Evolutionary conservation across 1,140 invertebrate genomes (phyloP), one percentile per base, ranked within the genome.

Genomic region (Plectrocnemia conspersa): DNA sequence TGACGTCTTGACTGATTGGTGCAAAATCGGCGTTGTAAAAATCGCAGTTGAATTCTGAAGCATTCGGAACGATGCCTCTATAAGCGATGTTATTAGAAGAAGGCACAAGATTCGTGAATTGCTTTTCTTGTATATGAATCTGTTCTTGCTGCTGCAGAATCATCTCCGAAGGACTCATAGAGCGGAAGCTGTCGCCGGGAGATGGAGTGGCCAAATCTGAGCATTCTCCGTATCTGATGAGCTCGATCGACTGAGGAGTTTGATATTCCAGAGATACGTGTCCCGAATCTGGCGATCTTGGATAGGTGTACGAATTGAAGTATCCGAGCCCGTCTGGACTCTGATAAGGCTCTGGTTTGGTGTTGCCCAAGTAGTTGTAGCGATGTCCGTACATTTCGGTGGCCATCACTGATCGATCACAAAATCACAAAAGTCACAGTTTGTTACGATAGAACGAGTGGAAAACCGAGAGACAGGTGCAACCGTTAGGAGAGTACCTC

Each of bases 341-440:
- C 0, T 66, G 56, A 40, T 72, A 74, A 49, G 71, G 70, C 38
- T 76, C 72, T 56, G 73, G 73, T 32, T 74, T 72, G 21, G 65
- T 44, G 16, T 32, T 46, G n/a, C 54, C 38, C 23, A 54, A 59
- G 57, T 74, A 75, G 3, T 70, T 48, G 25, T 73, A 59, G 24
- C 72, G 72, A 61, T 74, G 72, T 64, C 72, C 72, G 65, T 75
- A 76, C 64, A 71, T 74, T 54, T 74, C 73, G 61, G 73, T 65
- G 15, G 71, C 64, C 74, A 76, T 74, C 13, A 22, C 24, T 55
- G 25, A 25, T 15, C n/a, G 15, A 44, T 41, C 3, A 46, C 3
- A 52, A n/a, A n/a, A n/a, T n/a, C n/a, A n/a, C n/a, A n/a, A n/a
- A n/a, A n/a, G n/a, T n/a, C n/a, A n/a, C n/a, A n/a, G n/a, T n/a